Base-by-base conservation (phyloP, 1,140 invertebrate genomes). In the Leptinotarsa texana region DNA sequence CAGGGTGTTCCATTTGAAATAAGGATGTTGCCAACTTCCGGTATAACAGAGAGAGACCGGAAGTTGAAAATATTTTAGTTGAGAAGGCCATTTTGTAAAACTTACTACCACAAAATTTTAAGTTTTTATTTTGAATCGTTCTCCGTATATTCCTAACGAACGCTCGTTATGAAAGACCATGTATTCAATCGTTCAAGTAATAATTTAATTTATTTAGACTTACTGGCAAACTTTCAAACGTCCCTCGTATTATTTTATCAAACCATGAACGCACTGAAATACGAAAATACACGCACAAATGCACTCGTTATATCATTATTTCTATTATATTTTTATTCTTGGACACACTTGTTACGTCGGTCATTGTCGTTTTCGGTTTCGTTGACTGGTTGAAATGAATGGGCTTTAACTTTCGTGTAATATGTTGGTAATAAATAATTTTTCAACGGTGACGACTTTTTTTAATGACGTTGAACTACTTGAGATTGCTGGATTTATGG, bases 281-380 rank as follows among this genome's bases (percentile, higher is more conserved):
- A 57, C 51, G 17, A 57, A 57, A 17, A 57, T 18, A 15, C 51
- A 57, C 51, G 51, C 51, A 57, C 51, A 57, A 17, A 57, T 57
- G 51, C 51, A 57, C 66, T 65, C 27, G 65, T 65, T 61, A 70
- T 70, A 22, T 70, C 69, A 70, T 70, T 70, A 70, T 70, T 70
- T 70, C 69, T 61, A 70, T 70, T 70, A 70, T 70, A 70, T 70
- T 70, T 70, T 70, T 61, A 70, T 70, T 70, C 69, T 70, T 70
- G 69, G 49, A 57, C 69, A 70, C n/a, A 70, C 69, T 69, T 69
- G 67, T 70, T 70, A 70, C 33, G 47, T 48, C 69, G 69, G 69
- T 70, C 69, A 61, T 70, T 70, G 69, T 70, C 47, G 47, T 70
- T 33, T 69, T 70, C 69, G 33, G 51, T 70, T 57, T 70, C 69